Evolutionary conservation across 2,797 vertebrate genomes (phyloP), one percentile per base, ranked within the genome.

Genomic region (Rhinophrynus dorsalis): DNA sequence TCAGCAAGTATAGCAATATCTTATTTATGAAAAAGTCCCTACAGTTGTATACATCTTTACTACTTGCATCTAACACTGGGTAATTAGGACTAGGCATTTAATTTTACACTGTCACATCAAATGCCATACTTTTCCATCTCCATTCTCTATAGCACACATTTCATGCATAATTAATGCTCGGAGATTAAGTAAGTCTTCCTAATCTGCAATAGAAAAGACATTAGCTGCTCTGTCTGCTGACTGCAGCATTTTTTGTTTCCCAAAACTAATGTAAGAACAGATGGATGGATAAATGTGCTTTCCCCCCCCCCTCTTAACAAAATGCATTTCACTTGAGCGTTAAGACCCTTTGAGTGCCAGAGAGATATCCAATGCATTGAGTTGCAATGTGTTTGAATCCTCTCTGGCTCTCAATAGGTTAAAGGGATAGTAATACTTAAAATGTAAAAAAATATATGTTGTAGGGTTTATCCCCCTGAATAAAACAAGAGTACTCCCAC

Each of bases 91-190:
- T 2, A n/a, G 12, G 12, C 37, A 40, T 13, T n/a, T 15, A 15
- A 13, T n/a, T 10, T 40, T n/a, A 40, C 13, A 6, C 51, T 17
- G 17, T 26, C 12, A 12, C 26, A 26, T 32, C n/a, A 33, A 55
- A 30, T 21, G 18, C n/a, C 18, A 3, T 3, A 7, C 42, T 17
- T 45, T 18, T 45, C 33, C 1, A 13, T 57, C 13, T 12, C 20
- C 18, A 11, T 30, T 15, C 40, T 11, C 17, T 18, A 3, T 13
- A 18, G 33, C 54, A 17, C 33, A 45, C 37, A 29, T 55, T 45
- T 62, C 50, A 62, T 70, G 30, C 30, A 70, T 62, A 62, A 70
- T 56, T 62, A 47, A 70, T 23, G 30, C 13, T 13, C 38, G 2
- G n/a, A 38, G 48, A 59, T 68, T 23, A 68, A 50, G 44, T 23